Evolutionary conservation across 2,113 vertebrate species (phyloP), one percentile per base, ranked within the genome.

Genomic region (Tapirus terrestris): DNA sequence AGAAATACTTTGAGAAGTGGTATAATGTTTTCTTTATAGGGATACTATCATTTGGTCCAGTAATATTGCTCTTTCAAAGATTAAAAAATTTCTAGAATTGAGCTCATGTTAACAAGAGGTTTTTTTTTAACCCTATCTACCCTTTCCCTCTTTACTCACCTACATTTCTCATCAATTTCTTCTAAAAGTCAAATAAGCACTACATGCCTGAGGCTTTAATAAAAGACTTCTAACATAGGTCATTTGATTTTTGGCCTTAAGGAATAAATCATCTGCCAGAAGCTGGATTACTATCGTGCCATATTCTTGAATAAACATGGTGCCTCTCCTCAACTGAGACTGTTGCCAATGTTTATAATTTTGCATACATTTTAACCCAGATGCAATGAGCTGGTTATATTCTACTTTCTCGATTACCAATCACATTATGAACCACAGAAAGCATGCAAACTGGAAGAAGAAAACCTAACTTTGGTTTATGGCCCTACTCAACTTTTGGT

Each of bases 1-100:
- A 98, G 97, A 98, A 98, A 97, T 72, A 90, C 58, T 95, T 93
- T 61, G 65, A 79, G 76, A 97, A 94, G 75, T 95, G 87, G 97
- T 89, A 91, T 90, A 7, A 6, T 86, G 87, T 76, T 97, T 85
- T 94, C 95, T 97, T 97, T 97, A 84, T 56, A 86, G 72, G 91
- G 29, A 84, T 90, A 77, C 91, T 94, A 97, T 97, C 97, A 84
- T 88, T 97, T 39, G 72, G 84, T 84, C 73, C 73, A 76, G 77
- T 82, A 96, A 92, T 93, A 96, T 89, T 94, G 84, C 60, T 91
- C 43, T 93, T 98, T 90, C 53, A 94, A 70, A 83, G 80, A 92
- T 60, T 8, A 51, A 93, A 98, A 94, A 89, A 65, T 53, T 70
- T 77, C 63, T 89, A 45, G 97, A 91, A 97, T 77, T 82, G 89